These are phyloP conservation scores for Seladonia tumulorum DNA, from an alignment of 2,888 invertebrate species.

Conservation along the genomic window DNA sequence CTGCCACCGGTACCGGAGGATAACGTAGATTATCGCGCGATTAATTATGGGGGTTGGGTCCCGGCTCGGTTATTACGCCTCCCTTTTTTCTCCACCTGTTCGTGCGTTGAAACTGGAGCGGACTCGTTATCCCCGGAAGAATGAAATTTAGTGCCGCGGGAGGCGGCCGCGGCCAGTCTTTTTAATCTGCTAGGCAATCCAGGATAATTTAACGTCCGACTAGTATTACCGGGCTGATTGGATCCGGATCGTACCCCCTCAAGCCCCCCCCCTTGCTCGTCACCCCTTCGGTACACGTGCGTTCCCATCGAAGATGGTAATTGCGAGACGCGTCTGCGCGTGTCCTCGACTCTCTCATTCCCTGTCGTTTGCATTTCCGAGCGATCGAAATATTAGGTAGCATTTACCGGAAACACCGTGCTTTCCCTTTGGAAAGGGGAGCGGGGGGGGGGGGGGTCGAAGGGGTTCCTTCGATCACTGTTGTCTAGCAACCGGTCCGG, in stretches of 20 bases:
- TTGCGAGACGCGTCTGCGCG: background rate
- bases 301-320: background rate
- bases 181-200: slow-evolving; percentile 8
- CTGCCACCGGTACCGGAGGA: background rate
- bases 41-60: slow-evolving; percentile 27
- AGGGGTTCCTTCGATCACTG: background rate
- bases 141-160: slow-evolving; percentile 25
- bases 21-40: slow-evolving; percentile 35
- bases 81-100: slow-evolving; percentile 6
- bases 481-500: background rate
- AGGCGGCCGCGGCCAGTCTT: slow-evolving; percentile 6
- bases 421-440: no score
- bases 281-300: background rate
- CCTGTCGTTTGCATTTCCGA: background rate
- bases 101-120: slow-evolving; percentile 5
- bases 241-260: background rate
- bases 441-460: no score
- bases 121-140: slow-evolving; percentile 10
- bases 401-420: background rate
- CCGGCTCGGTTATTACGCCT: slow-evolving; percentile 26
- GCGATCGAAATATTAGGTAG: background rate
- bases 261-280: background rate
- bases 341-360: background rate
- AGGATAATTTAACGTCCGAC: slow-evolving; percentile 7
- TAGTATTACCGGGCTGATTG: slow-evolving; percentile 20